Conservation (phyloP, 2,113 vertebrate genomes). For the Cettia cetti region DNA sequence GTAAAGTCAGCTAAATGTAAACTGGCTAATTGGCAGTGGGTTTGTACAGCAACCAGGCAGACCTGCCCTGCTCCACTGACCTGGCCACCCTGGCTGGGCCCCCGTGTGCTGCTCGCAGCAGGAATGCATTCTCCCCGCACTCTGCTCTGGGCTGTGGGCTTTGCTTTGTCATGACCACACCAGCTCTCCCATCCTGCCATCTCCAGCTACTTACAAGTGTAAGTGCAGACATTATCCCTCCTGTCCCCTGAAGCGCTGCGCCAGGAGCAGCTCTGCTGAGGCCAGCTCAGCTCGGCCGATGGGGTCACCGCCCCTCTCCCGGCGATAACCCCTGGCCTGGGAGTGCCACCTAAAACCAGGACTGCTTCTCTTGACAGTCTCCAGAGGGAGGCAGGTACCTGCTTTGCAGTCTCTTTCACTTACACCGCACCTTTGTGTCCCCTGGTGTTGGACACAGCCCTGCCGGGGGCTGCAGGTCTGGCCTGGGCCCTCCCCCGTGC, state of each 20-base stretch:
- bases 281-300: fast-evolving
- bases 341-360: not conserved
- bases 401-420: not conserved
- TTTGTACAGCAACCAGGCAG: not conserved
- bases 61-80: not conserved
- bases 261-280: not conserved
- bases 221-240: not conserved
- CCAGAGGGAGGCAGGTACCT: fast-evolving
- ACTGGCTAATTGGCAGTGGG: not conserved
- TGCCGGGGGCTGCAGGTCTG: fast-evolving
- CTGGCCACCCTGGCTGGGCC: not conserved
- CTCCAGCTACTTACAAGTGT: not conserved
- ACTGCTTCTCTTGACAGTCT: not conserved
- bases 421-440: not conserved
- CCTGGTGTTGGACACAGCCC: not conserved
- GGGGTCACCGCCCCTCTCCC: not conserved
- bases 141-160: not conserved
- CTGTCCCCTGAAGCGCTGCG: not conserved
- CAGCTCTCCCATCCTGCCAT: fast-evolving
- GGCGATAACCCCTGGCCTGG: not conserved
- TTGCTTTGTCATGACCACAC: not conserved
- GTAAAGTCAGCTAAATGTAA: not conserved
- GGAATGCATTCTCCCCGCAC: fast-evolving
- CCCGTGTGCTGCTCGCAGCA: fast-evolving
- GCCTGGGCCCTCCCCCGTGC: not conserved